A percentile compares a stretch with the other conserved stretches of the same genome.
phyloP scores from a whole-genome alignment of 2,888 invertebrate genomes.

The Drosophila monieri region DNA sequence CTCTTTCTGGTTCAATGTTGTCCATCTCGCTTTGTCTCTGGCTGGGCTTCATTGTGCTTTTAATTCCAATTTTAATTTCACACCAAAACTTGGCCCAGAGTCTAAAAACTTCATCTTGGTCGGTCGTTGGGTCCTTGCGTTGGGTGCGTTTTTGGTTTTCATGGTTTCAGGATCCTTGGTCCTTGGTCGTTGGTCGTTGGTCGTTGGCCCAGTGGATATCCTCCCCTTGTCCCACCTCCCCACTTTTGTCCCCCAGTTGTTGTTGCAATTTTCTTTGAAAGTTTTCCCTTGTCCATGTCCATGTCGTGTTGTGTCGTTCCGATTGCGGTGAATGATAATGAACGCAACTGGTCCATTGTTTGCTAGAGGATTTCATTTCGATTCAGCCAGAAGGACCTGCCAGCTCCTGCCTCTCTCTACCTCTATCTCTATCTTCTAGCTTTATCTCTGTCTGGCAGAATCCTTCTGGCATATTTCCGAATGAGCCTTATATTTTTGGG shows the following conservation, averaged over 20 bases:
- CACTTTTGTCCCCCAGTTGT: not conserved
- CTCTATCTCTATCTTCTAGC: too few relatives aligned
- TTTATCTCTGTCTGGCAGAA: not conserved
- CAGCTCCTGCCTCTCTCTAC: too few relatives aligned
- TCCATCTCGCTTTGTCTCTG: constrained; percentile 4
- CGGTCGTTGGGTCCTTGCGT: not conserved
- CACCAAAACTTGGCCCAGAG: constrained; percentile 60
- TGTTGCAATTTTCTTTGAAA: constrained; percentile 51
- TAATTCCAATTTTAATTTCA: constrained; percentile 70
- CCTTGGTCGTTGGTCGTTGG: not conserved
- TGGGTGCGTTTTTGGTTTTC: not conserved
- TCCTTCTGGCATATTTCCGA: constrained; percentile 1
- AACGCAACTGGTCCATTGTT: constrained; percentile 56
- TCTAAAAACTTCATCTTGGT: constrained; percentile 16
- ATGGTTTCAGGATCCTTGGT: not conserved
- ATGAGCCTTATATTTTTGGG: not conserved
- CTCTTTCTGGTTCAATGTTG: constrained; percentile 1
- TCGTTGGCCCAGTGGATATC: not conserved
- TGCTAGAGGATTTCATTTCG: constrained; percentile 51
- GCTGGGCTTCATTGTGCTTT: constrained; percentile 52
- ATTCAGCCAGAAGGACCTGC: constrained; percentile 23
- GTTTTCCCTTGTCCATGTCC: constrained; percentile 49
- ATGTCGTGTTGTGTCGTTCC: constrained; percentile 47
- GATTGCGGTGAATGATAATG: constrained; percentile 66
- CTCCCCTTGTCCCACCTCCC: not conserved